Percentiles rank a stretch among this genome's conserved stretches.
These are phyloP conservation scores for Varecia variegata DNA, from an alignment of 2,797 vertebrate genomes.

Conservation along the genomic window DNA sequence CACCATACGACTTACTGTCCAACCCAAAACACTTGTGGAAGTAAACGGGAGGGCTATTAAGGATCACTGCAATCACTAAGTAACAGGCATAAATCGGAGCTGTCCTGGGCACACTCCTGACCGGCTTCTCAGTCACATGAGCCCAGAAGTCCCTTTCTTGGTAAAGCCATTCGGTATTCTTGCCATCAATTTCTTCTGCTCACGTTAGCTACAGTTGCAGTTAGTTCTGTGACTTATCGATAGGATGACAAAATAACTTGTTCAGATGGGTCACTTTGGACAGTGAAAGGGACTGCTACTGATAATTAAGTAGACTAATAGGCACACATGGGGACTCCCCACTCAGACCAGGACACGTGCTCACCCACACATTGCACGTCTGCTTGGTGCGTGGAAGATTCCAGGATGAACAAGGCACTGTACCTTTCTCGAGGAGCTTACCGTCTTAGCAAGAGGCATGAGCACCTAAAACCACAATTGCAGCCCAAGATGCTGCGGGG, in stretches of 20 bases:
- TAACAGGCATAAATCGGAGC: neutral
- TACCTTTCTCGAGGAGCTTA: rapidly evolving
- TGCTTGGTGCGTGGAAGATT: rapidly evolving
- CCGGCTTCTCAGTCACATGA: neutral
- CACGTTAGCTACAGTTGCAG: neutral
- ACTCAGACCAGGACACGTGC: neutral
- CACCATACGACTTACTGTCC: neutral
- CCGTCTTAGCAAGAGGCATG: neutral
- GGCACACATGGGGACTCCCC: neutral
- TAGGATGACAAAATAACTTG: neutral
- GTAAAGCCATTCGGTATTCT: neutral
- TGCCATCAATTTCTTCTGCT: neutral
- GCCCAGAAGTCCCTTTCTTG: neutral
- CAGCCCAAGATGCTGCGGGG: neutral
- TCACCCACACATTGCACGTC: neutral
- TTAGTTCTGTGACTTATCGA: neutral
- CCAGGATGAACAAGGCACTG: neutral
- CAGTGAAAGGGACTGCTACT: neutral
- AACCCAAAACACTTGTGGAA: neutral
- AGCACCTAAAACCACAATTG: neutral
- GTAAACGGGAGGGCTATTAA: neutral
- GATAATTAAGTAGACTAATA: neutral
- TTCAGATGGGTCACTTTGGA: neutral
- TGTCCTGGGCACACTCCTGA: neutral
- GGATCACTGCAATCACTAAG: neutral